Evolutionary conservation across 2,113 vertebrate genomes (phyloP), one percentile per base, ranked within the genome.

Genomic region (Pitta sordida): DNA sequence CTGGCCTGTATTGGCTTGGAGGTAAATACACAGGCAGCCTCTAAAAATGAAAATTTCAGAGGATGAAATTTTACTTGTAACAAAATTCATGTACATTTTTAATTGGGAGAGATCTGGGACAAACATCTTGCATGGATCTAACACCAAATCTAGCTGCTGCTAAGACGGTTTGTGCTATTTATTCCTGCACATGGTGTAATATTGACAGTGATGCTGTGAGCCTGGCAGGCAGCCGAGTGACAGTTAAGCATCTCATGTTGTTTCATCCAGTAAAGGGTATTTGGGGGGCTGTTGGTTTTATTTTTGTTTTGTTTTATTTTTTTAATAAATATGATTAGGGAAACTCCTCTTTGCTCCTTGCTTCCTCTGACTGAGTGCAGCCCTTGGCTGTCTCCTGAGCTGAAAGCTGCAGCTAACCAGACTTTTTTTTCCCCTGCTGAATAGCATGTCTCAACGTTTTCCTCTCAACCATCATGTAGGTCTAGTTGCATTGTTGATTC

Each of bases 401-500:
- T 90, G 86, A 96, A 96, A 91, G 75, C 86, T 97, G 91, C 92
- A 96, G 81, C 94, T 92, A 89, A 90, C 74, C 77, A 94, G 88
- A 34, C 76, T 63, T 29, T 27, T 58, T 73, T 91, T 83, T 41
- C 83, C 74, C 64, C 46, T 55, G 82, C 84, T 94, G 94, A 96
- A 92, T 93, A 92, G 90, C 97, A 86, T 96, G 96, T 96, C 96
- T 97, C 96, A 97, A 95, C 95, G 64, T 96, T 97, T 97, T 94
- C 93, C 94, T 96, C 96, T 96, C 95, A 96, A 58, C 96, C 96
- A 92, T 96, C 95, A 20, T 96, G 96, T 96, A 97, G 96, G 96
- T 97, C 96, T 97, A 52, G 74, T 88, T 95, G 94, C 95, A 96
- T 97, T 97, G 96, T 97, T 97, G 96, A 95, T 96, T 95, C 91